Conservation (phyloP, 2,797 vertebrate genomes). For the Lutjanus argentimaculatus region DNA sequence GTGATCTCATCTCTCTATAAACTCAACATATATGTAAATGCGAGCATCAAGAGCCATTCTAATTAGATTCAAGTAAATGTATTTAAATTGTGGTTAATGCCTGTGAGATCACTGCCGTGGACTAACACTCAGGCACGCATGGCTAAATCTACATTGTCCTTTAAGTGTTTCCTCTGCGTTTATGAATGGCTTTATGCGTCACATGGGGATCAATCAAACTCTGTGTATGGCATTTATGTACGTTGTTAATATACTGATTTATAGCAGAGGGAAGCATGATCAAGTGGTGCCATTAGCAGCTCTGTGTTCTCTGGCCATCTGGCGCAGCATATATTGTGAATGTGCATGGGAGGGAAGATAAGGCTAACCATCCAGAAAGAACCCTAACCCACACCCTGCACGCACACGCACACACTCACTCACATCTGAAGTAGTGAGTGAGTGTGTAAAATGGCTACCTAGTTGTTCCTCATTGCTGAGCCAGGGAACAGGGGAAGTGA, state of each 20-base stretch:
- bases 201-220: conserved; percentile 66
- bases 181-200: conserved; percentile 54
- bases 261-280: conserved; percentile 69
- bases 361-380: conserved; percentile 75
- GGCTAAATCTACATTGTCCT: conserved; percentile 45
- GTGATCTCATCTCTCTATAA: conserved; percentile 21
- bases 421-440: conserved; percentile 32
- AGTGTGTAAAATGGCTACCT: conserved; percentile 55
- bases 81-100: conserved; percentile 43
- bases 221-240: conserved; percentile 55
- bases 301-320: conserved; percentile 75
- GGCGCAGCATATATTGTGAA: conserved; percentile 65
- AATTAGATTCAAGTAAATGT: conserved; percentile 37
- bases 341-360: conserved; percentile 72
- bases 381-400: conserved; percentile 40
- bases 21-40: conserved; percentile 42
- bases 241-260: conserved; percentile 73
- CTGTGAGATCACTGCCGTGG: conserved; percentile 14
- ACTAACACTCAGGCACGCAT: conserved; percentile 46
- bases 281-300: conserved; percentile 71
- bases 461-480: conserved; percentile 50
- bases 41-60: conserved; percentile 34
- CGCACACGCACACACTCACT: conserved; percentile 18
- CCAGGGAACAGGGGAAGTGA: conserved; percentile 70
- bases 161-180: conserved; percentile 61